Conservation (phyloP, 2,113 vertebrate genomes). For the Erinaceus europaeus region DNA sequence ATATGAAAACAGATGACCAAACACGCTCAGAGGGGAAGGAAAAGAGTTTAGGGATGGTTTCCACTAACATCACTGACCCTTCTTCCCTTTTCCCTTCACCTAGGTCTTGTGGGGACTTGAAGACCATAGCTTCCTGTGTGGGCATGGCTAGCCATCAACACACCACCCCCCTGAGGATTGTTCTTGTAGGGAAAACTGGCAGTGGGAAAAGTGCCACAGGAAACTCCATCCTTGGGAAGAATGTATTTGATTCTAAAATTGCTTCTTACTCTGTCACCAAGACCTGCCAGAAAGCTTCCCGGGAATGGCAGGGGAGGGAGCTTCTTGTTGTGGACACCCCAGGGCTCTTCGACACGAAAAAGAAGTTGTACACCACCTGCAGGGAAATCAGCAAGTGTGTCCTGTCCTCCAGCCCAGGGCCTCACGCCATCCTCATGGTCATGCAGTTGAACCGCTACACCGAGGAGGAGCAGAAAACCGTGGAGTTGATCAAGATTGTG, state of each 20-base stretch:
- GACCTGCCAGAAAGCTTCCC: not conserved
- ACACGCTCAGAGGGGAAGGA: too few species aligned
- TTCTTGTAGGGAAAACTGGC: conserved; percentile 33
- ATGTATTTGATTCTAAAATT: accelerated
- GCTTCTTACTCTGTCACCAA: not conserved
- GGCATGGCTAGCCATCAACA: not conserved
- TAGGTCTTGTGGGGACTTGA: too few species aligned
- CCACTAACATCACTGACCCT: too few species aligned
- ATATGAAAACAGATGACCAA: too few species aligned
- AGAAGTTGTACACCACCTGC: accelerated
- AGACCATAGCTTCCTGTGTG: too few species aligned
- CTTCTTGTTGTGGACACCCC: conserved; percentile 48
- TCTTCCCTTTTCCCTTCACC: too few species aligned
- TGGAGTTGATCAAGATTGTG: not conserved
- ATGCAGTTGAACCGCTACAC: not conserved
- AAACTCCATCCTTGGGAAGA: conserved; percentile 19
- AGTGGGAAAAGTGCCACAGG: conserved; percentile 41
- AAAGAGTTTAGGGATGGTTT: too few species aligned
- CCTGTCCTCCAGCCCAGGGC: not conserved
- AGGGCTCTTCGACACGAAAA: conserved; percentile 35
- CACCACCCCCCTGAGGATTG: not conserved
- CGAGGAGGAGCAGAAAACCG: not conserved
- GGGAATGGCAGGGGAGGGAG: not conserved
- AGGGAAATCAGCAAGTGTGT: accelerated
- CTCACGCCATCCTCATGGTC: conserved; percentile 37